phyloP scores from a whole-genome alignment of 2,888 invertebrate genomes.

The Amblyteles armatorius region DNA sequence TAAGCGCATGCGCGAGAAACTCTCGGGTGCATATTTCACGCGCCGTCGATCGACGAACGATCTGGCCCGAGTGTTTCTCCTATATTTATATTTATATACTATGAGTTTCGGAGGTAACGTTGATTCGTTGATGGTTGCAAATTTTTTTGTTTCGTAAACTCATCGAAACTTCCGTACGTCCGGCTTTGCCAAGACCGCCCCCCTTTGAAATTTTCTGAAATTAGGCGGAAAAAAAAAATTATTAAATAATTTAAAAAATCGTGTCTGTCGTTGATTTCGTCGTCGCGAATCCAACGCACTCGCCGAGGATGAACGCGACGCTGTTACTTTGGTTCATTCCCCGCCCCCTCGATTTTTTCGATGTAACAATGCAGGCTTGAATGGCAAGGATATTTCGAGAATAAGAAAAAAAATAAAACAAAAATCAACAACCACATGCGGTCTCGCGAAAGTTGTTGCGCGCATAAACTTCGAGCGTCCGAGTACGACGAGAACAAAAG shows the following conservation, averaged over 20 bases:
- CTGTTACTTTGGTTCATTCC: slow-evolving; percentile 3
- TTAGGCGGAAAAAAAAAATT: background rate
- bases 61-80: background rate
- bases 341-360: background rate
- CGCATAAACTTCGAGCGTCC: slow-evolving; percentile 18
- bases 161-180: slow-evolving; percentile 4
- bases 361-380: slow-evolving; percentile 29
- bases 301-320: background rate
- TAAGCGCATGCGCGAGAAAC: background rate
- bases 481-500: slow-evolving; percentile 38
- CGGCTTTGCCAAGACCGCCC: background rate
- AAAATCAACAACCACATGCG: background rate
- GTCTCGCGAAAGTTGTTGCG: background rate
- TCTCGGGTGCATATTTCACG: background rate
- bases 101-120: background rate
- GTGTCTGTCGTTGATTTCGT: background rate
- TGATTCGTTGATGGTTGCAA: background rate
- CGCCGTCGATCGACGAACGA: background rate
- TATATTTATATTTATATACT: background rate
- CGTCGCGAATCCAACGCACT: background rate
- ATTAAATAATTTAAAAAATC: background rate
- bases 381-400: background rate
- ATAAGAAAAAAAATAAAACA: background rate
- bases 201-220: background rate
- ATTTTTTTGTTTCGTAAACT: background rate